Conservation (phyloP, 2,113 vertebrate species). For the Coryphaenoides rupestris region DNA sequence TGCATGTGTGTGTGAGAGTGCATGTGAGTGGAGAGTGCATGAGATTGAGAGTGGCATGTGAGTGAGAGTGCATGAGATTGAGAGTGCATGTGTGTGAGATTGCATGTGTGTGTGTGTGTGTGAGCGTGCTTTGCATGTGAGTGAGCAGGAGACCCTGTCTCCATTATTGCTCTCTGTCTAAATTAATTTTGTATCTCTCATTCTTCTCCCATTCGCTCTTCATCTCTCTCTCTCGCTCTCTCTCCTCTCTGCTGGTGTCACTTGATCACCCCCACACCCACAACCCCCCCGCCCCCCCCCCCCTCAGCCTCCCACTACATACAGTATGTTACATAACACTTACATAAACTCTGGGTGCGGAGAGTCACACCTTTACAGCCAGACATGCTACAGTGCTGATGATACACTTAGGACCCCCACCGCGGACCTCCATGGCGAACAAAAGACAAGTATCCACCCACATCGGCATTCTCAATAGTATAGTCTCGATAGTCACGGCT, state of each 20-base stretch:
- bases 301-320: constrained; percentile 48
- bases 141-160: constrained; percentile 20
- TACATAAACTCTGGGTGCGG: constrained; percentile 57
- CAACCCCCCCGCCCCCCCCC: constrained; percentile 5
- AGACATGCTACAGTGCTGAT: constrained; percentile 38
- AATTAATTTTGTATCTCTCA: constrained; percentile 40
- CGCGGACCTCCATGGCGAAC: constrained; percentile 26
- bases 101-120: neutral
- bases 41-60: neutral
- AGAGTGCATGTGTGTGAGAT: neutral
- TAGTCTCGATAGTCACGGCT: constrained; percentile 22
- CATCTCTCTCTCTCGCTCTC: neutral
- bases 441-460: constrained; percentile 35
- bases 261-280: neutral
- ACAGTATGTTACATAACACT: constrained; percentile 63
- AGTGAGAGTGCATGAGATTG: neutral
- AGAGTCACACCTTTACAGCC: constrained; percentile 39
- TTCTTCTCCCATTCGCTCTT: constrained; percentile 39
- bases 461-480: constrained; percentile 32
- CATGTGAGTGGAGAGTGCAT: neutral
- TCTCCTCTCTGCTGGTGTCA: neutral
- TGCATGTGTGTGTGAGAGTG: neutral
- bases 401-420: constrained; percentile 25
- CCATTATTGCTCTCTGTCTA: neutral
- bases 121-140: constrained; percentile 6